A percentile compares a stretch with the other conserved stretches of the same genome.
Conservation (phyloP, 1,140 invertebrate species). For the Drosophila burlai region DNA sequence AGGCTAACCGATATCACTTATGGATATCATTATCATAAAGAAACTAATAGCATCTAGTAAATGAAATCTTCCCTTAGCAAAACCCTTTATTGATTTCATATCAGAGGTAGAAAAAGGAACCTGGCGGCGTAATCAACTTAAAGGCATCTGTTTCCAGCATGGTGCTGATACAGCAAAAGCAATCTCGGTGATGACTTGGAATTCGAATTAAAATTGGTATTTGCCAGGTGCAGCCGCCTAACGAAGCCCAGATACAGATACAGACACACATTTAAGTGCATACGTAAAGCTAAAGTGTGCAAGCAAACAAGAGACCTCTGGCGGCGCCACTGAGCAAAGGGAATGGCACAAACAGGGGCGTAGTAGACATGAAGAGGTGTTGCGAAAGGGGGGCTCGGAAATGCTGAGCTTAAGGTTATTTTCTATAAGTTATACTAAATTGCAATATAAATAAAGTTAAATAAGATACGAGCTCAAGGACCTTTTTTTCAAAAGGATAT, state of each 20-base stretch:
- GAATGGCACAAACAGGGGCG: slow-evolving; percentile 61
- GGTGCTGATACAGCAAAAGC: slow-evolving; percentile 67
- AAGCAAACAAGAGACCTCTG: slow-evolving; percentile 32
- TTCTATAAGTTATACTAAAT: not conserved
- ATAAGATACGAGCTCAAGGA: not conserved
- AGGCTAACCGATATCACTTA: rapidly evolving
- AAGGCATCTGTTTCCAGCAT: slow-evolving; percentile 1
- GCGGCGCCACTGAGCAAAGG: slow-evolving; percentile 43
- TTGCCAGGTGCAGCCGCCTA: slow-evolving; percentile 37
- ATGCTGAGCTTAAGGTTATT: not conserved
- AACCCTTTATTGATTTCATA: not conserved
- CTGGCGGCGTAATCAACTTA: slow-evolving; percentile 17
- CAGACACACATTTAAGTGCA: slow-evolving; percentile 15
- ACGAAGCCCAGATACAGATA: slow-evolving; percentile 31
- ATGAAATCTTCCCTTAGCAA: not conserved
- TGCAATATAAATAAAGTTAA: not conserved
- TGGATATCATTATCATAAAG: not conserved
- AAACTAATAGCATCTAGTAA: not conserved
- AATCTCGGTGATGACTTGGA: slow-evolving; percentile 29
- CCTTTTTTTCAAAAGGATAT: not conserved
- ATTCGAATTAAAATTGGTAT: slow-evolving; percentile 37
- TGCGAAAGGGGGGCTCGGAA: slow-evolving; percentile 7
- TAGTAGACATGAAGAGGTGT: slow-evolving; percentile 2
- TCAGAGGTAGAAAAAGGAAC: slow-evolving; percentile 19
- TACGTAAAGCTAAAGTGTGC: slow-evolving; percentile 23